Evolutionary conservation across 2,113 vertebrate genomes (phyloP).

Genomic region (Catagonus wagneri): DNA sequence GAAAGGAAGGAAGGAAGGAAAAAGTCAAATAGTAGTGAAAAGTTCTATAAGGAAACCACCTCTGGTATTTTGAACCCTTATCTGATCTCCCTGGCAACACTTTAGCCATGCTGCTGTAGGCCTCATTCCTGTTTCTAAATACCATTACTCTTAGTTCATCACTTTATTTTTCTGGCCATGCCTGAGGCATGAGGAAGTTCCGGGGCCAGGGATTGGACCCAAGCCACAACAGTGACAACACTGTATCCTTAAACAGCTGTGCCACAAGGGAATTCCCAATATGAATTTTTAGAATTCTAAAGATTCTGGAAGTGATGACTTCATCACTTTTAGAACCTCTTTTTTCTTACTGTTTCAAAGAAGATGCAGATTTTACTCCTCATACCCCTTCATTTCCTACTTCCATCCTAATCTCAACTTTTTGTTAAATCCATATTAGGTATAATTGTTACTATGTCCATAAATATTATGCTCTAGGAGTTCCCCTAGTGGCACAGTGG

Average conservation of each 20-base stretch:
- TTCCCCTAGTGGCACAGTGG: too few relatives aligned
- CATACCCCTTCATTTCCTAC: background rate
- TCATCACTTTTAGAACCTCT: background rate
- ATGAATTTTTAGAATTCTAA: too few relatives aligned
- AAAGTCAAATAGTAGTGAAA: background rate
- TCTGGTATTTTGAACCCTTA: background rate
- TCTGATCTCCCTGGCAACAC: background rate
- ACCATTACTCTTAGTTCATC: background rate
- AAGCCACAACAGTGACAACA: too few relatives aligned
- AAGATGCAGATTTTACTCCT: background rate
- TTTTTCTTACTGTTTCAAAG: background rate
- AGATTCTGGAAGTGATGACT: too few relatives aligned
- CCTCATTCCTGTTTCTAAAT: background rate
- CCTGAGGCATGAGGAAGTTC: too few relatives aligned
- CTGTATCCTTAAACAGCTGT: too few relatives aligned
- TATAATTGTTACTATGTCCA: background rate
- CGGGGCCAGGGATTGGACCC: too few relatives aligned
- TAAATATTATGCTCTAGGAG: background rate
- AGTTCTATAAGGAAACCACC: background rate
- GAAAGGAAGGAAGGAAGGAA: too few relatives aligned
- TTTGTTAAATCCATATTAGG: background rate
- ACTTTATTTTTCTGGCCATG: too few relatives aligned
- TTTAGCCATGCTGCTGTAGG: background rate
- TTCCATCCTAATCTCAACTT: background rate
- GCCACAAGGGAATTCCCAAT: too few relatives aligned